These are phyloP conservation scores for Pogonognathellus flavescens DNA, from an alignment of 1,140 invertebrate genomes.

Conservation along the genomic window DNA sequence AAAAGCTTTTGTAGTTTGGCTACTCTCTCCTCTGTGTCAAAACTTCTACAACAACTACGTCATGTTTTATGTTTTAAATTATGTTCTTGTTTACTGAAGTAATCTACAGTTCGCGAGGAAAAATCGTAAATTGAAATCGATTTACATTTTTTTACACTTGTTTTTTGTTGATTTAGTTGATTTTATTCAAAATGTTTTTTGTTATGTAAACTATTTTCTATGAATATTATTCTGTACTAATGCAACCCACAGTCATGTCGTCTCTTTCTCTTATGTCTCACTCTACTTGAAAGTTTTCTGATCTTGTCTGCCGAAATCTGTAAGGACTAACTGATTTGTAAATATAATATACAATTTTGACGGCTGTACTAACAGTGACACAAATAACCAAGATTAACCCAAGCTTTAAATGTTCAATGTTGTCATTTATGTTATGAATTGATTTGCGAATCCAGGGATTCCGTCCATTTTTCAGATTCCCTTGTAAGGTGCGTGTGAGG, in stretches of 20 bases:
- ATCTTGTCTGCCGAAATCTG: slow-evolving; percentile 41
- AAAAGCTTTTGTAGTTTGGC: slow-evolving; percentile 20
- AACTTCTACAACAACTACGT: background rate
- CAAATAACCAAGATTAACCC: slow-evolving; percentile 51
- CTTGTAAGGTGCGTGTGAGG: slow-evolving; percentile 86
- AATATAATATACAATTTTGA: background rate
- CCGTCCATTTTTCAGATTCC: slow-evolving; percentile 70
- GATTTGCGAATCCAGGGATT: slow-evolving; percentile 60
- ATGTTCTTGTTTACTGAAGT: no score
- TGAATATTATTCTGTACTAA: background rate
- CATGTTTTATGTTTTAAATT: no score
- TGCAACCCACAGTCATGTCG: background rate
- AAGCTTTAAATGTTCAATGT: slow-evolving; percentile 58
- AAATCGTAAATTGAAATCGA: no score
- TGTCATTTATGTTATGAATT: slow-evolving; percentile 57
- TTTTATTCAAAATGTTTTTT: no score
- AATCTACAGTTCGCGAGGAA: no score
- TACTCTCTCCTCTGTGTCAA: slow-evolving; percentile 15
- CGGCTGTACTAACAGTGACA: slow-evolving; percentile 41
- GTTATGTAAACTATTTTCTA: background rate
- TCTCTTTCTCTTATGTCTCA: slow-evolving; percentile 33
- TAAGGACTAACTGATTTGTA: background rate
- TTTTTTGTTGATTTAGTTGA: no score
- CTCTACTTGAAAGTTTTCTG: slow-evolving; percentile 17
- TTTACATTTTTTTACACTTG: no score